phyloP scores from a whole-genome alignment of 2,113 vertebrate genomes.

The Caretta caretta region DNA sequence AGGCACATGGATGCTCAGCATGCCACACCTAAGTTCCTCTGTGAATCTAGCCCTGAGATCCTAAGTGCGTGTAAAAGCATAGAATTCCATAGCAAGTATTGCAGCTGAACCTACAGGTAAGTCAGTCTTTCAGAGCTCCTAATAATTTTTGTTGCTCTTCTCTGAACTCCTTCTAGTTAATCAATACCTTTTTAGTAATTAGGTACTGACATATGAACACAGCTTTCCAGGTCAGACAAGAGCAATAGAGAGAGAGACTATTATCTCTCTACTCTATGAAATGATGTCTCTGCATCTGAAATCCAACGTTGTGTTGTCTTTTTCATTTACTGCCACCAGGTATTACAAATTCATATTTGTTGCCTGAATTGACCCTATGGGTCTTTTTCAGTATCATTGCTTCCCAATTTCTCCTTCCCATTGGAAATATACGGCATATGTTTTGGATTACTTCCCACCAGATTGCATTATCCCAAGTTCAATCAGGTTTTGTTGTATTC shows the following conservation, averaged over 20 bases:
- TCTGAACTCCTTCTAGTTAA: neutral
- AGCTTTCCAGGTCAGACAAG: neutral
- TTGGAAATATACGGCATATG: neutral
- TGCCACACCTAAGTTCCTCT: too few species aligned
- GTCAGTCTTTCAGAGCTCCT: neutral
- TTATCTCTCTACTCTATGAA: neutral
- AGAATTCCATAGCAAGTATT: neutral
- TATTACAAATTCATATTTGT: neutral
- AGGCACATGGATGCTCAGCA: too few species aligned
- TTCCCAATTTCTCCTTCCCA: neutral
- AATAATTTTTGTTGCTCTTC: neutral
- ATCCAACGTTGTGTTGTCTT: neutral
- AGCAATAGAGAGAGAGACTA: neutral
- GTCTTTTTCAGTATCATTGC: neutral
- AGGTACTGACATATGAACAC: rapidly evolving
- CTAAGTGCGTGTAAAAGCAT: neutral
- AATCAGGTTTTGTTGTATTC: neutral
- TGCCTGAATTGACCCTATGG: neutral
- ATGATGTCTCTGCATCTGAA: neutral
- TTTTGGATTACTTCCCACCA: slow-evolving; percentile 16
- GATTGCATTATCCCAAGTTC: neutral
- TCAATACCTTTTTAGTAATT: neutral
- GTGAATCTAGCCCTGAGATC: neutral
- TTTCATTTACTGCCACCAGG: neutral
- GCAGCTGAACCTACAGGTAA: neutral